Conservation (phyloP, 2,888 invertebrate genomes). For the Toxonevra muliebris region DNA sequence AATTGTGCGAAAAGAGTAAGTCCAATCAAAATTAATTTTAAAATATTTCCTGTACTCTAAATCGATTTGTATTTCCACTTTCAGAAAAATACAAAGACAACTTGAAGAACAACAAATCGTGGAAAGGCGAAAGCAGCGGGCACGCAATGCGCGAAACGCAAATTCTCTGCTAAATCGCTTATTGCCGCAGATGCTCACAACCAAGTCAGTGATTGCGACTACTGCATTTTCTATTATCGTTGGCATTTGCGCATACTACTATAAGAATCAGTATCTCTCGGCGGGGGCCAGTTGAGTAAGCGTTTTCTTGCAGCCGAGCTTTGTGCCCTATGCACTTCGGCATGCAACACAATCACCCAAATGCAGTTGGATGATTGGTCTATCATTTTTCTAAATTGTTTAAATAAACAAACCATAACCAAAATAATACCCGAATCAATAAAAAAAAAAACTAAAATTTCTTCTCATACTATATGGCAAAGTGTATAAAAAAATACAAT, state of each 20-base stretch:
- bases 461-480: neutral
- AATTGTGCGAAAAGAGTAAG: constrained; percentile 76
- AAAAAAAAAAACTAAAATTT: constrained; percentile 10
- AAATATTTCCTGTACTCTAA: no score
- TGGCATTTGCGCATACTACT: constrained; percentile 65
- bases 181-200: constrained; percentile 51
- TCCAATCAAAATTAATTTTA: neutral
- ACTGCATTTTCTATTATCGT: constrained; percentile 64
- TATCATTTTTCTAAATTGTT: constrained; percentile 48
- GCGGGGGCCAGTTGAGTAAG: constrained; percentile 63
- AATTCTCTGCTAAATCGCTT: constrained; percentile 51
- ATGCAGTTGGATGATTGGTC: constrained; percentile 48
- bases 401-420: neutral
- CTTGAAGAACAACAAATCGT: constrained; percentile 68
- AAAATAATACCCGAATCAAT: neutral
- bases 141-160: constrained; percentile 43
- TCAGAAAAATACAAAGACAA: constrained; percentile 70
- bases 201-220: constrained; percentile 60
- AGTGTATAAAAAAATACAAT: constrained; percentile 11
- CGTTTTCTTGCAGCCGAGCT: constrained; percentile 43
- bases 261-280: constrained; percentile 62
- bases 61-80: no score
- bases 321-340: constrained; percentile 40
- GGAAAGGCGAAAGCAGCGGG: constrained; percentile 44
- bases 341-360: constrained; percentile 42